Conservation (phyloP, 2,113 vertebrate genomes). For the Tinamus guttatus region DNA sequence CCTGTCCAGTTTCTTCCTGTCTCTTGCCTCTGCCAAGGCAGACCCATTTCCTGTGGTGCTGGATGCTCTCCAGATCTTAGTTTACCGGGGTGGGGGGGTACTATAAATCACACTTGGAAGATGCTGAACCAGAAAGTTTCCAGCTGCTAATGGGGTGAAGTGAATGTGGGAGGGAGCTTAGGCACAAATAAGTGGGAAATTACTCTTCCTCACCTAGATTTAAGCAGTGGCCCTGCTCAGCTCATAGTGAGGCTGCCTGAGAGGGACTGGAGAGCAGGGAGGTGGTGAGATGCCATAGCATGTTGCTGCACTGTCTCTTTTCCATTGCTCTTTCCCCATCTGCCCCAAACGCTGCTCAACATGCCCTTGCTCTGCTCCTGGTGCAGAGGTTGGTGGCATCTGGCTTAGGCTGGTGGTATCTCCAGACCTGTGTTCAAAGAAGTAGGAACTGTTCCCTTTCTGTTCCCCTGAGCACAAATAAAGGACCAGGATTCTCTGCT, state of each 20-base stretch:
- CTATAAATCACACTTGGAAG: constrained; percentile 32
- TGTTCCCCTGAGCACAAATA: background rate
- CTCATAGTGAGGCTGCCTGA: fast-evolving
- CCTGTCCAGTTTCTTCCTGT: constrained; percentile 25
- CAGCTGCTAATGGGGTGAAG: background rate
- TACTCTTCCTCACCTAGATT: background rate
- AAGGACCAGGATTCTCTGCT: background rate
- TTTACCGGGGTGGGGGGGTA: background rate
- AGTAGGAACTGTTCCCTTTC: background rate
- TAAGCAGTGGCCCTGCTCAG: background rate
- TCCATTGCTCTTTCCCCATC: background rate
- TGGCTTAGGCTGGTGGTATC: background rate
- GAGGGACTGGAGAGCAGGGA: background rate
- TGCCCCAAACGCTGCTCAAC: background rate
- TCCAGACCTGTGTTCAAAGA: background rate
- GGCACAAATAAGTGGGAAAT: background rate
- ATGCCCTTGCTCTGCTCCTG: background rate
- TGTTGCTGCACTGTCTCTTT: background rate
- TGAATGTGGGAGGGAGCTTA: background rate
- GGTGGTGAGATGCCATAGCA: background rate
- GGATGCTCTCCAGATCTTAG: constrained; percentile 1
- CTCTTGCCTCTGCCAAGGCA: background rate
- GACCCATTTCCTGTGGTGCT: constrained; percentile 4
- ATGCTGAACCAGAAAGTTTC: constrained; percentile 4
- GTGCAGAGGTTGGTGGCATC: background rate